Evolutionary conservation across 2,797 vertebrate genomes (phyloP), one percentile per base, ranked within the genome.

Genomic region (Hephaestus fuliginosus): DNA sequence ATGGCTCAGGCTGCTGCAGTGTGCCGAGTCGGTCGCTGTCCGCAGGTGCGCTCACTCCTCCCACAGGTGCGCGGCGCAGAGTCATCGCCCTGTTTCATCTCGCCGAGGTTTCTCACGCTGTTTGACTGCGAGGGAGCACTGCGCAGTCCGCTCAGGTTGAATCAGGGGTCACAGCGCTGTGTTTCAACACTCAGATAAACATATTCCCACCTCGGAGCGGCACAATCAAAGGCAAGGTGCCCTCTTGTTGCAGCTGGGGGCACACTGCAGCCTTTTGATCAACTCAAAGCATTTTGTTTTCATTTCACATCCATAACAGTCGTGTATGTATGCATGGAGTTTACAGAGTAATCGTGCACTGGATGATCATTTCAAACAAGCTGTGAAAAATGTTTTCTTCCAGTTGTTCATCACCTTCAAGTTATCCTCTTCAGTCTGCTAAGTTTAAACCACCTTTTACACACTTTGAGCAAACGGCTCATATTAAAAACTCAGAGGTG

Each of bases 31-130:
- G 25, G 25, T 33, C 30, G 30, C 3, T 33, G 74, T 71, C 73
- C 58, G 58, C 91, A 93, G 92, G 93, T 92, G 90, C 86, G 39
- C 20, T n/a, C 56, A 77, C 82, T 73, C 88, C 93, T 82, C 91
- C 93, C 90, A 91, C 87, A 85, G 82, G 82, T 77, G n/a, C 44
- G 25, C 44, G 39, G 41, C 44, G 9, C 58, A 4, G 36, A 53
- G 43, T 49, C 43, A 46, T 33, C 66, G 55, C 7, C 53, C 7
- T 20, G 79, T 93, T 91, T 91, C 76, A 92, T 92, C 79, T 85
- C 44, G 7, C 68, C 61, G 30, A 67, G 1, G 70, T 77, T 91
- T 91, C 86, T 69, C 88, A 86, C 69, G 22, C 46, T 65, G 63
- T 75, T 78, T 49, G 1, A 41, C 30, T 60, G 30, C 55, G 2